Base-by-base conservation (phyloP, 2,888 invertebrate species). In the Scrobipalpa costella region DNA sequence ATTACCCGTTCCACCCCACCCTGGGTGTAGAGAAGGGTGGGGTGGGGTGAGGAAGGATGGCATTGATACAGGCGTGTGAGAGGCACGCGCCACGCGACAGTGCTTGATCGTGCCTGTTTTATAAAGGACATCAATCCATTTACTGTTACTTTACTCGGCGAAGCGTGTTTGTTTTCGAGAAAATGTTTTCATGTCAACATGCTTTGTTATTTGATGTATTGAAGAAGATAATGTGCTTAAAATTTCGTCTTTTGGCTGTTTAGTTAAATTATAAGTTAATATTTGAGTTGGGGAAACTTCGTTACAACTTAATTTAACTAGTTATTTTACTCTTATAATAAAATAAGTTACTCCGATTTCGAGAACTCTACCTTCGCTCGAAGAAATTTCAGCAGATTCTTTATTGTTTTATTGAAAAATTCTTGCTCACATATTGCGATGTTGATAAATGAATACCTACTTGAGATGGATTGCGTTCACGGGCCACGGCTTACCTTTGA, bases 61-160 rank as follows among this genome's bases (percentile, higher is more conserved):
- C 78, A 80, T 79, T 82, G 82, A 79, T 80, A 80, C 78, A 80
- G 76, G 80, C 80, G 76, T 80, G 83, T 81, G 81, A 79, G 78
- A 81, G 79, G 81, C 78, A 74, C 73, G 73, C 78, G 79, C 80
- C 78, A 74, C 73, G 73, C 78, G 79, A 78, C 77, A 78, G 76
- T 76, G 78, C 80, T 78, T 81, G 81, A 81, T 82, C 78, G 76
- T 70, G 71, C 71, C 71, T 78, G 71, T 77, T 79, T 80, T 78
- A 80, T 79, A 74, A 78, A 74, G 70, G 75, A 73, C 69, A 74
- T 70, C 69, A 74, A 72, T 70, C 52, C 47, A 36, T 66, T 60
- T 66, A 63, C 52, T 33, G 33, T 47, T 63, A 50, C 57, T 58
- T 58, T 55, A 13, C 21, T 21, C 21, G 21, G 21, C 58, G 52